Conservation (phyloP, 2,113 vertebrate species). For the Mirza zaza region DNA sequence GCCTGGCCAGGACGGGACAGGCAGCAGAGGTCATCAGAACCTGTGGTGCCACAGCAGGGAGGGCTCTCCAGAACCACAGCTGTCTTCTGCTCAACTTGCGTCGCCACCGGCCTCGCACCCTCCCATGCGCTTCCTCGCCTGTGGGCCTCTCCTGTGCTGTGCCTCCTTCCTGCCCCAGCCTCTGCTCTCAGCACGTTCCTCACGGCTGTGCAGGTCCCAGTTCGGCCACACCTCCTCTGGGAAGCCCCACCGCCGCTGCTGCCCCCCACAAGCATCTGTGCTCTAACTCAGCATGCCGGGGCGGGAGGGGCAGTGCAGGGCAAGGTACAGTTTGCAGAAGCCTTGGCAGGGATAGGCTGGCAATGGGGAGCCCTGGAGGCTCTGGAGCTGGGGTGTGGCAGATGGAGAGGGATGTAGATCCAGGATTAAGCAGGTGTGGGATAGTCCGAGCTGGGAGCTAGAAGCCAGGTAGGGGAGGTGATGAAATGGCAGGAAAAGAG, state of each 20-base stretch:
- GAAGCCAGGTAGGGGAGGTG: background rate
- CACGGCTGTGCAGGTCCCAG: rapidly evolving
- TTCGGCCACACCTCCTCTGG: background rate
- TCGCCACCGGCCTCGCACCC: background rate
- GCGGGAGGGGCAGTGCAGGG: no score
- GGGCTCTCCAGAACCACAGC: background rate
- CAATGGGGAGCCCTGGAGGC: background rate
- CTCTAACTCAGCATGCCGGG: rapidly evolving
- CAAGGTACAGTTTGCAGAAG: no score
- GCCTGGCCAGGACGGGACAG: rapidly evolving
- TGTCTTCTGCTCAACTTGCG: background rate
- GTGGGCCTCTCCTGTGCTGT: background rate
- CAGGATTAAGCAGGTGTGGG: background rate
- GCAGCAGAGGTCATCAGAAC: background rate
- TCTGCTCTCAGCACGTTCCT: background rate
- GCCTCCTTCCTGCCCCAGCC: background rate
- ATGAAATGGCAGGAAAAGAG: rapidly evolving
- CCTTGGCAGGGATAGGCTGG: background rate
- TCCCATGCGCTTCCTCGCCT: rapidly evolving
- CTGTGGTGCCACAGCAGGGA: background rate
- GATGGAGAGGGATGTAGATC: background rate
- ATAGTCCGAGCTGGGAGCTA: background rate
- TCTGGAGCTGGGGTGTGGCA: background rate
- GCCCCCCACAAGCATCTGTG: rapidly evolving
- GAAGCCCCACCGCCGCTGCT: background rate